These are phyloP conservation scores for Petrolisthes manimaculis DNA, from an alignment of 2,888 invertebrate genomes.

Conservation along the genomic window DNA sequence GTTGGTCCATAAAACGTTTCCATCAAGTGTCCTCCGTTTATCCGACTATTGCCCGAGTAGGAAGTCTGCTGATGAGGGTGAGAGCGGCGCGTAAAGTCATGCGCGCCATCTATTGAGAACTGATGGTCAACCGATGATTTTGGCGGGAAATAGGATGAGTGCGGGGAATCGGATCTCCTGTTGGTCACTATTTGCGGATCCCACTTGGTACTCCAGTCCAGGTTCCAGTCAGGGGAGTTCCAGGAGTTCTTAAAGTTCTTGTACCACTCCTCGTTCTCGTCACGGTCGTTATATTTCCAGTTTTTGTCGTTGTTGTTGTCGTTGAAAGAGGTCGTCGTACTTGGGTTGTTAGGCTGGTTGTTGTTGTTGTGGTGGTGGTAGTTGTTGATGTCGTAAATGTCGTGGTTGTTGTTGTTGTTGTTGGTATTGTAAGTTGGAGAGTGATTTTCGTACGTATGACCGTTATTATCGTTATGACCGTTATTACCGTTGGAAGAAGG, in stretches of 20 bases:
- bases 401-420: not conserved
- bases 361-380: not conserved
- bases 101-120: not conserved
- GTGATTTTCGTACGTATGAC: not conserved
- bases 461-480: not conserved
- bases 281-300: not conserved
- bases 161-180: not conserved
- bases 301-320: not conserved
- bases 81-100: not conserved
- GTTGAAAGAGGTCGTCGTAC: not conserved
- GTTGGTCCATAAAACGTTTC: too few species aligned
- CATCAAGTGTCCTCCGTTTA: too few species aligned
- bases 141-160: slow-evolving; percentile 1
- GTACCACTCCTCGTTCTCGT: slow-evolving; percentile 7
- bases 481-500: not conserved
- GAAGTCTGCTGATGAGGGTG: too few species aligned
- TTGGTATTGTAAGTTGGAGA: not conserved
- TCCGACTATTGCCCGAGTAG: too few species aligned
- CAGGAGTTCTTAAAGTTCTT: not conserved
- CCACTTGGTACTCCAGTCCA: slow-evolving; percentile 7
- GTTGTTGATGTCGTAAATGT: not conserved
- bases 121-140: not conserved
- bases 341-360: not conserved
- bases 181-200: not conserved
- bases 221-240: not conserved